phyloP scores from a whole-genome alignment of 2,113 vertebrate species.

The Pseudopipra pipra region DNA sequence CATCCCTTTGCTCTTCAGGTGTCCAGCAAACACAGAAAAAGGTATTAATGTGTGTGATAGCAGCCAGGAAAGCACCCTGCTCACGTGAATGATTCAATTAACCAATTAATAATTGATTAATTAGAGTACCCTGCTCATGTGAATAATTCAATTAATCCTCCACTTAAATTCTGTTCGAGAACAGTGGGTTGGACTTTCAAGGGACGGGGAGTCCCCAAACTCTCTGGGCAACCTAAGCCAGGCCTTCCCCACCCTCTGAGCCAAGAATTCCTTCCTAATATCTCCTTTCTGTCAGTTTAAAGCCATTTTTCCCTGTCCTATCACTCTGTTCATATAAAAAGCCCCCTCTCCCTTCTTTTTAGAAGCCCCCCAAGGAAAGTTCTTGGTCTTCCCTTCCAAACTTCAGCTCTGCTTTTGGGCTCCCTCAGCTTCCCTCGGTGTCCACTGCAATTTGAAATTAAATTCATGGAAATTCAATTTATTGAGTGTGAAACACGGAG shows the following conservation, averaged over 20 bases:
- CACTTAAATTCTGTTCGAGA: not conserved
- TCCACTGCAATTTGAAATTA: not conserved
- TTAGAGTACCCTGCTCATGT: not conserved
- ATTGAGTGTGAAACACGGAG: not conserved
- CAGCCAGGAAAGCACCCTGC: not conserved
- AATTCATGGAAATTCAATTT: too few species aligned
- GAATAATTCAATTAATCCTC: not conserved
- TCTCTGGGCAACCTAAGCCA: not conserved
- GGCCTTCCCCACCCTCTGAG: not conserved
- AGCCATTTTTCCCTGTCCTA: accelerated
- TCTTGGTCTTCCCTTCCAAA: not conserved
- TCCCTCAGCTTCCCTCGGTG: not conserved
- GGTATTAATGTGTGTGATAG: too few species aligned
- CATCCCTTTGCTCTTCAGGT: not conserved
- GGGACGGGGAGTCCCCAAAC: too few species aligned
- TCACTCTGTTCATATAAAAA: not conserved
- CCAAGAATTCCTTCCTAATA: not conserved
- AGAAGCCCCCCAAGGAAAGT: not conserved
- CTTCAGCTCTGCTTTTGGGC: not conserved
- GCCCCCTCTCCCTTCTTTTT: accelerated
- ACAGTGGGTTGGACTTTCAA: not conserved
- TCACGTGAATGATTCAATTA: not conserved
- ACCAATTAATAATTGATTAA: not conserved
- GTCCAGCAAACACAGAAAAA: not conserved
- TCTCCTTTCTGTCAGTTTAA: not conserved